Percentiles rank a stretch among this genome's conserved stretches.
phyloP scores from a whole-genome alignment of 2,113 vertebrate species.

The Elaphurus davidianus region DNA sequence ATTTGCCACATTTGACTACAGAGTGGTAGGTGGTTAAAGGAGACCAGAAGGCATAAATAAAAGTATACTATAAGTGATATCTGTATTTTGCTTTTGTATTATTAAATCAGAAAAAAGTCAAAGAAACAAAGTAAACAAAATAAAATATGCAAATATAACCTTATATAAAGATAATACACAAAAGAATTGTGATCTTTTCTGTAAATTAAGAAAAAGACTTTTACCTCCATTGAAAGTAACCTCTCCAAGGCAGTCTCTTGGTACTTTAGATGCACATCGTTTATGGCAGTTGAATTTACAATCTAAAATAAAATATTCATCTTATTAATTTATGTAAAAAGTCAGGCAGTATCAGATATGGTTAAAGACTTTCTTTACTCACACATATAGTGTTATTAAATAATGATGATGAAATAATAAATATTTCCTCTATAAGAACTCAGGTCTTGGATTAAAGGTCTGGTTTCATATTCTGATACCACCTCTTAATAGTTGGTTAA shows the following conservation, averaged over 20 bases:
- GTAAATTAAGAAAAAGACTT: slow-evolving; percentile 47
- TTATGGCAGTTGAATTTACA: slow-evolving; percentile 99
- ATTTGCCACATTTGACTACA: background rate
- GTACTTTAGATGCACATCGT: slow-evolving; percentile 97
- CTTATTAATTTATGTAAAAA: slow-evolving; percentile 10
- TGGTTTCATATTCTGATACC: background rate
- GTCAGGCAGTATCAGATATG: background rate
- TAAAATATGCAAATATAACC: background rate
- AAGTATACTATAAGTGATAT: background rate
- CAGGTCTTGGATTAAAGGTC: background rate
- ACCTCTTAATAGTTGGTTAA: background rate
- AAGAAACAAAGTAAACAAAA: slow-evolving; percentile 15
- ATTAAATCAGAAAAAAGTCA: slow-evolving; percentile 1
- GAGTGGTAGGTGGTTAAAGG: background rate
- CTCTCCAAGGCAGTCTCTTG: slow-evolving; percentile 96
- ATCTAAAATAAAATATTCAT: slow-evolving; percentile 81
- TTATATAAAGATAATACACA: background rate
- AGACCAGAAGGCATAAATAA: background rate
- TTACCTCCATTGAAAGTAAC: slow-evolving; percentile 96
- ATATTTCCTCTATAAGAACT: slow-evolving; percentile 1
- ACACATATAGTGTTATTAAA: background rate
- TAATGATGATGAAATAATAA: background rate
- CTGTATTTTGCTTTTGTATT: slow-evolving; percentile 2
- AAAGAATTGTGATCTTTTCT: background rate
- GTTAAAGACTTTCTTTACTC: slow-evolving; percentile 6